Base-by-base conservation (phyloP, 2,888 invertebrate genomes). In the Aspidiotus rigidus region DNA sequence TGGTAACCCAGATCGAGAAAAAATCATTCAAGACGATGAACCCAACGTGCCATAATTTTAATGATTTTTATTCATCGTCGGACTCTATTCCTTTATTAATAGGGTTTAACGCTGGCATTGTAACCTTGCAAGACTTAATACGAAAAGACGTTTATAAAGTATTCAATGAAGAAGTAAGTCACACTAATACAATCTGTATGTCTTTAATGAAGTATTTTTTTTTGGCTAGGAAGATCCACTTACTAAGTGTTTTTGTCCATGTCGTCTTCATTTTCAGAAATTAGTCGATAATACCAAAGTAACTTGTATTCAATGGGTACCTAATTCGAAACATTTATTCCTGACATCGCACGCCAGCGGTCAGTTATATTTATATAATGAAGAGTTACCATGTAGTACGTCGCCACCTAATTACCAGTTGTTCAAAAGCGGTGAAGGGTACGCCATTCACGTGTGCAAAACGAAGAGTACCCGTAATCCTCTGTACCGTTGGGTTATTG, bases 1-100 rank as follows among this genome's bases (percentile, higher is more conserved):
- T 96, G 77, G 92, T 90, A 73, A 96, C 96, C 79, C 97, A 97
- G 56, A 87, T 98, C 74, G 98, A 99, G 80, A 99, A 98, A 79
- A 90, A 97, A 79, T 88, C 95, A 77, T 99, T 99, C 80, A 98
- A 98, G 82, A 97, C 97, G 77, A 97, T 96, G 66, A 95, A 93
- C 81, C 99, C 98, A 16, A 99, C 98, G 40, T 97, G 97, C 80
- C 99, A 99, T 78, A 96, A 97, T 81, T 98, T 99, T 80, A 98
- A 98, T 82, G 84, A 86, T 64, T 83, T 86, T 73, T 87, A 89
- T 64, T 89, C 90, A 76, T 87, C 88, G 71, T 81, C 85, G 15
- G 93, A 94, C 72, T 89, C 89, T 78, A 90, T 93, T 28, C 89
- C 90, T 67, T 83, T 99, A 73, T 83, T 98, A 75, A 93, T 99